phyloP scores from a whole-genome alignment of 2,888 invertebrate genomes.

The Nymphalis urticae region DNA sequence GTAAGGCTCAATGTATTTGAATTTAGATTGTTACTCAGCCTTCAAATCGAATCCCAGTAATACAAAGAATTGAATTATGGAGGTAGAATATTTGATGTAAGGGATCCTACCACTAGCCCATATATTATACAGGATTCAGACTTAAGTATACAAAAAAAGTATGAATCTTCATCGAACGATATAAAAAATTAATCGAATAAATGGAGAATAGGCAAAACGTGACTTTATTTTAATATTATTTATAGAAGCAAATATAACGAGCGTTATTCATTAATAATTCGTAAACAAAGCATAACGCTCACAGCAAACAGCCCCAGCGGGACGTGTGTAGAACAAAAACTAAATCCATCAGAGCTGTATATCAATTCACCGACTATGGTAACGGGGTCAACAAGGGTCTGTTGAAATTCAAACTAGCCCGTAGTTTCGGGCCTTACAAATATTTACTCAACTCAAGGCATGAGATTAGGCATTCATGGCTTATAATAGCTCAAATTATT shows the following conservation, averaged over 20 bases:
- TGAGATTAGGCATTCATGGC: constrained; percentile 27
- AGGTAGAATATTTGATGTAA: too few relatives aligned
- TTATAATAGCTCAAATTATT: too few relatives aligned
- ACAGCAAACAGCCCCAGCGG: background rate
- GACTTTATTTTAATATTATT: background rate
- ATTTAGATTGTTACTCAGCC: too few relatives aligned
- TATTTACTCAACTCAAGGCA: constrained; percentile 47
- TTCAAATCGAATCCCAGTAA: too few relatives aligned
- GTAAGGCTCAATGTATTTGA: too few relatives aligned
- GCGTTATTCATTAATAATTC: background rate
- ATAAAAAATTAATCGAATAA: too few relatives aligned
- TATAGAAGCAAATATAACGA: background rate
- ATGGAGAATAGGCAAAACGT: too few relatives aligned
- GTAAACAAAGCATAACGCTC: constrained; percentile 4
- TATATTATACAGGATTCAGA: too few relatives aligned
- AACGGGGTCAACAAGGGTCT: constrained; percentile 51
- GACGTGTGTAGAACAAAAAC: constrained; percentile 37
- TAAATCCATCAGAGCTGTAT: constrained; percentile 56
- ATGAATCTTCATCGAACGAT: too few relatives aligned
- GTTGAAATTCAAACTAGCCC: constrained; percentile 56
- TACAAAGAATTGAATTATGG: too few relatives aligned
- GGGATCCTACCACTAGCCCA: too few relatives aligned
- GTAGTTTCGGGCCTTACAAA: constrained; percentile 47
- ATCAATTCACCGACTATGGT: constrained; percentile 50
- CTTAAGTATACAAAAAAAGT: too few relatives aligned